Base-by-base conservation (phyloP, 2,888 invertebrate species). In the Dicyrtoma fusca region DNA sequence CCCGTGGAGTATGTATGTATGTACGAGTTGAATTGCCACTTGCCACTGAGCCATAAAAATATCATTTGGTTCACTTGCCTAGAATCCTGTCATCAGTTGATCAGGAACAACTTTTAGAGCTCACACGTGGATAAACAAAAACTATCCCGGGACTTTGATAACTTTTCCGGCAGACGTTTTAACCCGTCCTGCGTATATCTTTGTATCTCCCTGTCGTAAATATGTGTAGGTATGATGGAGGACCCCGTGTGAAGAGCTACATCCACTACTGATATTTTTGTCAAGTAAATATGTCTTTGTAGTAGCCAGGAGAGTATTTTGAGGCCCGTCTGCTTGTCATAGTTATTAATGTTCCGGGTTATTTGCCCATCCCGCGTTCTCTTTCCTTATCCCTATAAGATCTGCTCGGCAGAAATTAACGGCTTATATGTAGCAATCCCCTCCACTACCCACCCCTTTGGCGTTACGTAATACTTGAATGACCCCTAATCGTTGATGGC, bases 91-190 rank as follows among this genome's bases (percentile, higher is more conserved):
- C 74, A 74, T 63, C 74, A 68, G 71, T 61, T 74, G 74, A 74
- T 74, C 71, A 68, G 55, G 47, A 74, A 51, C 69, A 61, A 71
- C 70, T 71, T 63, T 71, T 71, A 66, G 61, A 49, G 63, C 59
- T 62, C 68, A 72, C 74, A 74, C 74, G 74, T 74, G 71, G 71
- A 72, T 72, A 72, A 74, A 74, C 74, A 74, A 72, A 69, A 68
- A 45, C 53, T 57, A 53, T 44, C 44, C 53, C 59, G 47, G 25
- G 42, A 25, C 64, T 69, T 64, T 69, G 69, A 64, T 64, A 55
- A 73, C 44, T 72, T 72, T 72, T 49, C 72, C 72, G 49, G 66
- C 70, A 47, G 65, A 42, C 65, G 34, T 65, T 53, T 23, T 65
- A 65, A 65, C 51, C 13, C 11, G 6, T 3, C 6, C 11, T 53